phyloP scores from a whole-genome alignment of 1,140 invertebrate species.

The Drosophila quadrilineata region DNA sequence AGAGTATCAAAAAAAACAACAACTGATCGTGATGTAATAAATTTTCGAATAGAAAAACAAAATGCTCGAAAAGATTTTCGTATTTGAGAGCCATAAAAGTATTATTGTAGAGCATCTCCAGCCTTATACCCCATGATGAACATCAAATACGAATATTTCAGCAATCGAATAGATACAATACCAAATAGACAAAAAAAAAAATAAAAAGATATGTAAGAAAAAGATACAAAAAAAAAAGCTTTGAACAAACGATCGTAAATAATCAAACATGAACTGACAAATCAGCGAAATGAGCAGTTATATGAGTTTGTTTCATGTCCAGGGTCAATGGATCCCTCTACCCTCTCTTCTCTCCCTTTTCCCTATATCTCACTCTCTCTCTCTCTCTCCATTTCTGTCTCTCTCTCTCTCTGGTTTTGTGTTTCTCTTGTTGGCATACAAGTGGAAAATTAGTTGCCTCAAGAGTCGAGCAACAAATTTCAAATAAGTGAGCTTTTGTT shows the following conservation, averaged over 20 bases:
- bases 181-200: background rate
- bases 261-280: conserved; percentile 66
- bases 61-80: conserved; percentile 41
- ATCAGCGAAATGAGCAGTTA: conserved; percentile 44
- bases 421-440: too few relatives aligned
- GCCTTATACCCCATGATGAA: conserved; percentile 55
- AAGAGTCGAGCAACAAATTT: conserved; percentile 51
- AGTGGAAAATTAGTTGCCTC: conserved; percentile 71
- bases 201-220: background rate
- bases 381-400: conserved; percentile 1
- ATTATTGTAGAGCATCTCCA: conserved; percentile 23
- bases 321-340: too few relatives aligned
- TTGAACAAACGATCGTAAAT: conserved; percentile 63
- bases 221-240: conserved; percentile 3
- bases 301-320: too few relatives aligned
- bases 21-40: conserved; percentile 70
- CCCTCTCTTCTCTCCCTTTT: too few relatives aligned
- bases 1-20: conserved; percentile 25
- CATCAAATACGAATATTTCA: conserved; percentile 35
- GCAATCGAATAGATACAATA: conserved; percentile 17
- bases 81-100: conserved; percentile 47
- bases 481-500: conserved; percentile 77
- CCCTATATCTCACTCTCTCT: too few relatives aligned
- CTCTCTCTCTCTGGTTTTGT: conserved; percentile 8
- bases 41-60: conserved; percentile 43